Percentiles rank a stretch among this genome's conserved stretches.
These are phyloP conservation scores for Saccostrea glomerata DNA, from an alignment of 1,140 invertebrate genomes.

Conservation along the genomic window DNA sequence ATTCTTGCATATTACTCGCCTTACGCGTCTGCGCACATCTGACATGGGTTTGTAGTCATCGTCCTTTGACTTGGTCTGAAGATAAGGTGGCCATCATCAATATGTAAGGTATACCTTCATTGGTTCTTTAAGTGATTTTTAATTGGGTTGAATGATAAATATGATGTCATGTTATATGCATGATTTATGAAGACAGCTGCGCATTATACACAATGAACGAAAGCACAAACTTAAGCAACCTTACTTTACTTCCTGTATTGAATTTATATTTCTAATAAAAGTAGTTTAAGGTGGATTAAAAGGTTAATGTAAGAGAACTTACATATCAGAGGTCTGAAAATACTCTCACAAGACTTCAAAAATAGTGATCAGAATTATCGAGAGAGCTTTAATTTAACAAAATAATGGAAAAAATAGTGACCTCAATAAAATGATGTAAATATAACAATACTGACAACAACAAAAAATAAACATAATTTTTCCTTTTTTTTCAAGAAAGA, in stretches of 20 bases:
- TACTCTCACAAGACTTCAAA: neutral
- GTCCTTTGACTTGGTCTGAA: conserved; percentile 34
- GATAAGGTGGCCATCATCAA: conserved; percentile 13
- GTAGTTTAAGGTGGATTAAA: neutral
- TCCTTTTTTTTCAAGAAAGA: too few species aligned
- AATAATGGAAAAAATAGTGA: neutral
- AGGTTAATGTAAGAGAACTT: conserved; percentile 1
- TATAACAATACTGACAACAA: too few species aligned
- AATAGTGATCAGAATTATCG: neutral
- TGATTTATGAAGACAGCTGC: neutral
- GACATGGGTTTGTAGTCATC: conserved; percentile 54
- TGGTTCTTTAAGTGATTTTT: neutral
- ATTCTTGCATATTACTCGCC: conserved; percentile 57
- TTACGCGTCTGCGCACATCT: conserved; percentile 54
- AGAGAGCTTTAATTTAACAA: neutral
- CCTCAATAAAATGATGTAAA: too few species aligned
- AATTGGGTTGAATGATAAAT: conserved; percentile 10
- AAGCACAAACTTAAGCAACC: conserved; percentile 26
- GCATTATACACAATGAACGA: conserved; percentile 26
- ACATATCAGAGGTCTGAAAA: neutral
- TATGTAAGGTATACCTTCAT: neutral
- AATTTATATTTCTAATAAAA: neutral
- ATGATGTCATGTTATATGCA: neutral
- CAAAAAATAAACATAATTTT: too few species aligned
- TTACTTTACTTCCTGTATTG: neutral